A percentile compares a stretch with the other conserved stretches of the same genome.
Conservation (phyloP, 2,113 vertebrate species). For the Furnarius figulus region DNA sequence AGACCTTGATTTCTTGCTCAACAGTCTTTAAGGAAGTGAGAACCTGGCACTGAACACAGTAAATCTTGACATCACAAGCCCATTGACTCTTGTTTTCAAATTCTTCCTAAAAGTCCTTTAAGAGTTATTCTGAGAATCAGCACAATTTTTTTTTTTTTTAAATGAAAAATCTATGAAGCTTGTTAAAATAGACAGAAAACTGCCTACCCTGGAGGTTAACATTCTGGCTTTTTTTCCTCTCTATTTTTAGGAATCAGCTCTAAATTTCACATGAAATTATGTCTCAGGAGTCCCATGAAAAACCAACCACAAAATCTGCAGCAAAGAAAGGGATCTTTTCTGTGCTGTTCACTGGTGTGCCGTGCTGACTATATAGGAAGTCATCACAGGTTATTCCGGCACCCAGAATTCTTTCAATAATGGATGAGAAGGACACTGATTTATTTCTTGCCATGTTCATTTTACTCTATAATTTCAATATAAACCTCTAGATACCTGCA, state of each 20-base stretch:
- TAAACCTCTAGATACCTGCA: background rate
- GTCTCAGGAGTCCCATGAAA: background rate
- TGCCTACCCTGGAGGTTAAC: background rate
- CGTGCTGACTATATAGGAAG: background rate
- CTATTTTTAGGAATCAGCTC: background rate
- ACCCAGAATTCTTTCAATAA: background rate
- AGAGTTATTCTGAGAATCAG: background rate
- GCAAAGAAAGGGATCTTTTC: background rate
- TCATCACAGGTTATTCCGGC: background rate
- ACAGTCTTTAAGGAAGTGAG: background rate
- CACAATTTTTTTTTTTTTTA: background rate
- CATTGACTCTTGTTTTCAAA: background rate
- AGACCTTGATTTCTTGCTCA: background rate
- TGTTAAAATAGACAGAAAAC: background rate
- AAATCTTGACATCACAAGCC: background rate
- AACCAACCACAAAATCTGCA: background rate
- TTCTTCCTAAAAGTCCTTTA: background rate
- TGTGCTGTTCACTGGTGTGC: background rate
- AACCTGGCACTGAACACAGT: background rate
- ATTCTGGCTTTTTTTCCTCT: background rate
- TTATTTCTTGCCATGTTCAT: background rate
- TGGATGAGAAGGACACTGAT: background rate
- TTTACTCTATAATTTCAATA: background rate
- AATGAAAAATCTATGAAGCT: background rate
- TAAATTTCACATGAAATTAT: background rate